Evolutionary conservation across 2,797 vertebrate species (phyloP).

Genomic region (Numenius phaeopus): DNA sequence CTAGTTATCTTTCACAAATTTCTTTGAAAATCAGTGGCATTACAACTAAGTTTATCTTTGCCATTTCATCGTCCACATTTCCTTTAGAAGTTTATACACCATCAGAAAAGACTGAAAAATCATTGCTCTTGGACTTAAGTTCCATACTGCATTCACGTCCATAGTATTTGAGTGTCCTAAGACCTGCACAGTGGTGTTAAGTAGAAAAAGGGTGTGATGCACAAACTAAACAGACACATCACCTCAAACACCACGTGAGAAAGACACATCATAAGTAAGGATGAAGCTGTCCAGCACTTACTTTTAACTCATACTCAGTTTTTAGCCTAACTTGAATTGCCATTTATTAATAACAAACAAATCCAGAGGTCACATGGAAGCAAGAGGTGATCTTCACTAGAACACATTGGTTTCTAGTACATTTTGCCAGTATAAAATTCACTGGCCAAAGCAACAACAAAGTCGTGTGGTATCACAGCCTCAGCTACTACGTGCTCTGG

Average conservation of each 20-base stretch:
- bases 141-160: not conserved
- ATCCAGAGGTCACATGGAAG: not conserved
- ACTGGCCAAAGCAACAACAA: not conserved
- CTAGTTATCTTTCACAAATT: not conserved
- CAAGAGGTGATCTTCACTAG: not conserved
- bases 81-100: not conserved
- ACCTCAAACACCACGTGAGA: not conserved
- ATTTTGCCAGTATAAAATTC: not conserved
- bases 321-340: not conserved
- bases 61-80: not conserved
- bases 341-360: not conserved
- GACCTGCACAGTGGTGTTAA: not conserved
- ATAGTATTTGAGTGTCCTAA: not conserved
- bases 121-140: not conserved
- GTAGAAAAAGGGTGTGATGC: not conserved
- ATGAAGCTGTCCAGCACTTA: not conserved
- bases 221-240: not conserved
- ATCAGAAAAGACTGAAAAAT: not conserved
- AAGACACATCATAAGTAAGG: not conserved
- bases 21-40: not conserved
- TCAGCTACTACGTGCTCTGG: not conserved
- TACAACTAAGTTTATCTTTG: not conserved
- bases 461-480: not conserved
- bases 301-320: not conserved
- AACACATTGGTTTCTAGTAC: not conserved